A percentile compares a stretch with the other conserved stretches of the same genome.
Conservation (phyloP, 2,113 vertebrate species). For the Pao palembangensis region DNA sequence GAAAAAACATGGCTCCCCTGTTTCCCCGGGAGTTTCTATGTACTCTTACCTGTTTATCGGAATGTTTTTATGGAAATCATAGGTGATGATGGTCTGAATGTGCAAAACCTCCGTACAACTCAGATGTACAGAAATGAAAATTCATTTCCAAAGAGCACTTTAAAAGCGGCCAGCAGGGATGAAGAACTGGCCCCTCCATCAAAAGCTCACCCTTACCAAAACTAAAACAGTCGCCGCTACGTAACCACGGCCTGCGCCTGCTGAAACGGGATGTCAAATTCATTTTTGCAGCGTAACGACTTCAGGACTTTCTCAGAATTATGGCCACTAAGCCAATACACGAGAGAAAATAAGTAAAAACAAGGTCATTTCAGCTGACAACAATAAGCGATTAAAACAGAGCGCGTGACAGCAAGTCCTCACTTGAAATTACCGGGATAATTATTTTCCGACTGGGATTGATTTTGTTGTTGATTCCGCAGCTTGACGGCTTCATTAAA, state of each 20-base stretch:
- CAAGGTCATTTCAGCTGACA: neutral
- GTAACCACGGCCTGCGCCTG: conserved; percentile 43
- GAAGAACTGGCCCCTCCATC: conserved; percentile 27
- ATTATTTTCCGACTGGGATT: conserved; percentile 3
- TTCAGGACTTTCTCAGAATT: conserved; percentile 19
- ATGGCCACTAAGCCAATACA: conserved; percentile 3
- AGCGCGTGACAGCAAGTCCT: no score
- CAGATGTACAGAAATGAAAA: no score
- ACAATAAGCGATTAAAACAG: no score
- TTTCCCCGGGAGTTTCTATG: no score
- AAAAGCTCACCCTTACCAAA: conserved; percentile 27
- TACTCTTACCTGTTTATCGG: no score
- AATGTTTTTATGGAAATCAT: neutral
- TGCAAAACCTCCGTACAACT: no score
- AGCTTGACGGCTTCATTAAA: neutral
- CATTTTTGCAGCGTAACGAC: conserved; percentile 32
- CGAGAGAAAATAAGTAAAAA: neutral
- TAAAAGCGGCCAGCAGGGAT: conserved; percentile 16
- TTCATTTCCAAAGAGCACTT: neutral
- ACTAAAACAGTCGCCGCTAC: conserved; percentile 58
- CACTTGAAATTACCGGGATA: no score
- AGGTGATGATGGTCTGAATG: no score
- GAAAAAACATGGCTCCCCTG: no score
- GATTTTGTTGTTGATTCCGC: neutral
- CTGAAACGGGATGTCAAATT: conserved; percentile 46